Evolutionary conservation across 2,888 invertebrate genomes (phyloP), one percentile per base, ranked within the genome.

Genomic region (Nematopogon swammerdamellus): DNA sequence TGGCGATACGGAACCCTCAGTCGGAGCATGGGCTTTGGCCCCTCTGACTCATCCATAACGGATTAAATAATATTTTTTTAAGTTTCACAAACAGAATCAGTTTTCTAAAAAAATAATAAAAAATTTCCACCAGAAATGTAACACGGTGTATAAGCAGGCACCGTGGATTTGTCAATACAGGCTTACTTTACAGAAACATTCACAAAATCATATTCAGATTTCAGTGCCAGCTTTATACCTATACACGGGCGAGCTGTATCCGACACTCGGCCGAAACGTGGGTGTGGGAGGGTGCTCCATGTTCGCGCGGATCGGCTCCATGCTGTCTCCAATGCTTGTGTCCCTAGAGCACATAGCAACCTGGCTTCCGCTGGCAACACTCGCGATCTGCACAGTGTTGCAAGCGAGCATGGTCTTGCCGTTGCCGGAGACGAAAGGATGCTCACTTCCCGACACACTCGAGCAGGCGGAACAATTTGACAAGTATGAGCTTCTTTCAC

Each of bases 291-390:
- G 84, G 1, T 87, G 88, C 46, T 85, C 89, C 1, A 88, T 87
- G 70, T 88, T 87, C 58, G 88, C 89, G 2, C 80, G 91, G 53
- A 69, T 91, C 45, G 92, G 91, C n/a, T 89, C 91, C 0, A 88
- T 91, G 82, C 58, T 87, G 3, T 76, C 77, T 0, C 77, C 80
- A 1, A 58, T 62, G 1, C 57, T 79, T 2, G 64, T 71, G n/a
- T 60, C 60, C 50, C 57, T 77, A 48, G 67, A 76, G 29, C 54
- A 54, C 6, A 1, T 70, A 1, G 17, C 61, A 18, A 50, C 59
- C 1, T 64, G 70, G 52, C 60, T 75, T 3, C 71, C 79, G 8
- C 56, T 77, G 10, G 57, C 67, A 10, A 49, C 79, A 49, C 54
- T 77, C 43, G 65, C 66, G 3, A 16, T 65, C 0, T 61, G 67